These are phyloP conservation scores for Patiria pectinifera DNA, from an alignment of 53 echinoderm and acorn worm species.

Conservation along the genomic window DNA sequence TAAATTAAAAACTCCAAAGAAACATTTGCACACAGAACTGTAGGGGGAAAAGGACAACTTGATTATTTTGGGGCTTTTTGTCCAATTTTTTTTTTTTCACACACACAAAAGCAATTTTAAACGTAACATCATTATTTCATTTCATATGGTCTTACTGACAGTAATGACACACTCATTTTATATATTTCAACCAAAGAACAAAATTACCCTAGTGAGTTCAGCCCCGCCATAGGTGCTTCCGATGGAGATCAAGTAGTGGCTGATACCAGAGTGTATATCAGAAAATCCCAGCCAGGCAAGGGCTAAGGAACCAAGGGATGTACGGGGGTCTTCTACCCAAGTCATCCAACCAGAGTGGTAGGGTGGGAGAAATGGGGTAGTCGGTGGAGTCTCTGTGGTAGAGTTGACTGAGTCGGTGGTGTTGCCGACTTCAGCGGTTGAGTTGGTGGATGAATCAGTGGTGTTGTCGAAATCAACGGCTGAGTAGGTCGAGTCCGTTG, in stretches of 20 bases:
- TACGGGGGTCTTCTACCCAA: constrained; percentile 16
- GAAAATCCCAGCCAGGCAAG: no score
- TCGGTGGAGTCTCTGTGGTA: neutral
- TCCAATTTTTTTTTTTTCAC: no score
- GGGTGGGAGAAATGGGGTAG: neutral
- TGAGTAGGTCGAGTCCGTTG: no score
- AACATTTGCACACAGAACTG: no score
- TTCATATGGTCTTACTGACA: neutral
- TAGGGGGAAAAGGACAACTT: no score
- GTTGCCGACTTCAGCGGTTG: neutral
- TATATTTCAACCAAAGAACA: neutral
- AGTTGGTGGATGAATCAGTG: no score
- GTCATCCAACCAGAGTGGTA: constrained; percentile 56
- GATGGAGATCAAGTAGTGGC: constrained; percentile 8
- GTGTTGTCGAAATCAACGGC: no score
- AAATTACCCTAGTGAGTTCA: constrained; percentile 40
- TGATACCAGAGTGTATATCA: no score
- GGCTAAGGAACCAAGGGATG: neutral
- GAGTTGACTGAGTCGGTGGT: neutral
- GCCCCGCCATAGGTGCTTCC: constrained; percentile 47
- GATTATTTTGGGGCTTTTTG: no score
- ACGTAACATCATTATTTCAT: neutral
- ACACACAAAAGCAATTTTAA: no score
- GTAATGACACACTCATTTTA: neutral
- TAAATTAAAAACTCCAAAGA: no score